Percentiles rank a stretch among this genome's conserved stretches.
phyloP scores from a whole-genome alignment of 1,140 invertebrate species.

The Drosophila prosaltans region DNA sequence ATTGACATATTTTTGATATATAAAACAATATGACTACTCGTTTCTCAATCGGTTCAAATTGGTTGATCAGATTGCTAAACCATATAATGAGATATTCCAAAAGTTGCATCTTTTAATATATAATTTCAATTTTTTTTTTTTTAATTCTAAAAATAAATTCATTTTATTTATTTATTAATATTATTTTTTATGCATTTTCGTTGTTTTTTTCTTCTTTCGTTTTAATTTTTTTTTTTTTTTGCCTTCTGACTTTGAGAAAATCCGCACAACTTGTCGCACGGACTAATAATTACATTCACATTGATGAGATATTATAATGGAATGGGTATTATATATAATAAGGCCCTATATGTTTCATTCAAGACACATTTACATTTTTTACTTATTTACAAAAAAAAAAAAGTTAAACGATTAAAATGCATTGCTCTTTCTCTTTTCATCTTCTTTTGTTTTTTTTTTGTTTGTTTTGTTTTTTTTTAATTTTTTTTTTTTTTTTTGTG shows the following conservation, averaged over 20 bases:
- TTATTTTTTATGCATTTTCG: slow-evolving; percentile 16
- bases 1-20: too few species aligned
- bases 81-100: too few species aligned
- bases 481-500: slow-evolving; percentile 14
- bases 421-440: slow-evolving; percentile 39
- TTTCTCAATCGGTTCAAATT: too few species aligned
- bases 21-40: too few species aligned
- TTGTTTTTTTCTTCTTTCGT: neutral
- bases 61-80: too few species aligned
- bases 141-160: slow-evolving; percentile 27
- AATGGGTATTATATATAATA: slow-evolving; percentile 27
- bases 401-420: slow-evolving; percentile 76
- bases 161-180: slow-evolving; percentile 12
- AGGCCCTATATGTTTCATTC: slow-evolving; percentile 29
- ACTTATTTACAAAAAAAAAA: slow-evolving; percentile 73
- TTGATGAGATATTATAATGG: slow-evolving; percentile 36
- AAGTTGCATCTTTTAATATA: too few species aligned
- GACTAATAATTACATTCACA: slow-evolving; percentile 16
- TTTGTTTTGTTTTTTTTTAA: slow-evolving; percentile 12
- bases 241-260: slow-evolving; percentile 28
- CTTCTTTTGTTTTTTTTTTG: slow-evolving; percentile 18
- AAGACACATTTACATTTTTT: slow-evolving; percentile 53
- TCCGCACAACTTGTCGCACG: neutral
- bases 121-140: slow-evolving; percentile 16
- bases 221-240: neutral